These are phyloP conservation scores for Chymomyza fuscimana DNA, from an alignment of 2,888 invertebrate species.

Conservation along the genomic window DNA sequence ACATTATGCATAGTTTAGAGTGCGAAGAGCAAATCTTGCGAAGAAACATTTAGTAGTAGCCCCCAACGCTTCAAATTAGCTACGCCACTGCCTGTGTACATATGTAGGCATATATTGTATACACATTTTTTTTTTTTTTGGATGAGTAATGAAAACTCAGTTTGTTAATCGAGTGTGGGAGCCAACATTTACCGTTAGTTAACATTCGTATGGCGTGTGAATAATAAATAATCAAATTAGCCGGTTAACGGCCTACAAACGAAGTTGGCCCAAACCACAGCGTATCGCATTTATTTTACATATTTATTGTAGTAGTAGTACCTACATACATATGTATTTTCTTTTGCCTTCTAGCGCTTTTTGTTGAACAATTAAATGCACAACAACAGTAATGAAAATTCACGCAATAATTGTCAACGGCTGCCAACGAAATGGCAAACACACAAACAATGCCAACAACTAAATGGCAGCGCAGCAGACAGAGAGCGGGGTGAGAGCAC, in stretches of 20 bases:
- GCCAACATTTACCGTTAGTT: slow-evolving; percentile 18
- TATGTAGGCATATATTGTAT: background rate
- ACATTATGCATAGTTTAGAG: too few species aligned
- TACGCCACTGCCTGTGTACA: too few species aligned
- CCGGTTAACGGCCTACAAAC: slow-evolving; percentile 36
- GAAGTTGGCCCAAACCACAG: slow-evolving; percentile 11
- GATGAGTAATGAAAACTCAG: slow-evolving; percentile 15
- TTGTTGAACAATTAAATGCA: slow-evolving; percentile 38
- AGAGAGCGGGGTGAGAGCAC: slow-evolving; percentile 13
- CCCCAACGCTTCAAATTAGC: too few species aligned
- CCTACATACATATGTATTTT: background rate
- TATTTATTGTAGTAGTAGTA: background rate
- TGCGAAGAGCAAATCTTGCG: too few species aligned
- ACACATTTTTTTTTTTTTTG: slow-evolving; percentile 27
- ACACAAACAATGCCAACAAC: slow-evolving; percentile 30
- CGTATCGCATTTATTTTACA: background rate
- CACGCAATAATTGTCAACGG: slow-evolving; percentile 62
- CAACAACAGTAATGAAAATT: slow-evolving; percentile 44
- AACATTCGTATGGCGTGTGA: slow-evolving; percentile 38
- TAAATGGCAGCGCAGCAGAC: background rate
- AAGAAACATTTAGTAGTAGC: too few species aligned
- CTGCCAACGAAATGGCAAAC: slow-evolving; percentile 15
- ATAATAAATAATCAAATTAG: slow-evolving; percentile 49
- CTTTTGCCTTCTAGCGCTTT: slow-evolving; percentile 32
- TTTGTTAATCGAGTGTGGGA: background rate